Conservation (phyloP, 2,888 invertebrate species). For the Thera obeliscata region DNA sequence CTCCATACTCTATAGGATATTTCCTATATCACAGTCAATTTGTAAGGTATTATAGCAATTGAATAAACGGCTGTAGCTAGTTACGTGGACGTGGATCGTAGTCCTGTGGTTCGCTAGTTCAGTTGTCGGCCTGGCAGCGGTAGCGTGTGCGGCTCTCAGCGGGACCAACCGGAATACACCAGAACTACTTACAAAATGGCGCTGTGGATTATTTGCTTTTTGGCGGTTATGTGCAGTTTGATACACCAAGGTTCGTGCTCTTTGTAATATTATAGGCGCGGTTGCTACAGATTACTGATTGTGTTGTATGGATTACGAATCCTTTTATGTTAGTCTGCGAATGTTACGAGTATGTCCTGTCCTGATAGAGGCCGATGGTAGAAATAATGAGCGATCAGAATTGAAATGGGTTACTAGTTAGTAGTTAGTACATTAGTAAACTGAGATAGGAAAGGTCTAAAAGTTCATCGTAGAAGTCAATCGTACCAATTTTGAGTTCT, state of each 20-base stretch:
- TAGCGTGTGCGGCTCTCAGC: conserved; percentile 56
- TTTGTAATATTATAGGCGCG: conserved; percentile 38
- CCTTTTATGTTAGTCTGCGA: conserved; percentile 19
- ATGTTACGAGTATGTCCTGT: neutral
- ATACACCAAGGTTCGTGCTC: conserved; percentile 75
- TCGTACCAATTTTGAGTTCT: no score
- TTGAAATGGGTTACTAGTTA: neutral
- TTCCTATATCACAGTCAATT: conserved; percentile 63
- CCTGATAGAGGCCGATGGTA: neutral
- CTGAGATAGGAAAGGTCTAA: no score
- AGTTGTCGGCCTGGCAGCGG: conserved; percentile 39
- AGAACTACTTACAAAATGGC: conserved; percentile 59
- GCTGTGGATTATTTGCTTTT: conserved; percentile 62
- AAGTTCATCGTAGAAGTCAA: no score
- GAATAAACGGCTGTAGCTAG: conserved; percentile 65
- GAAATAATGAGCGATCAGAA: neutral
- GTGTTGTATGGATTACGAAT: conserved; percentile 22
- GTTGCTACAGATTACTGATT: conserved; percentile 17
- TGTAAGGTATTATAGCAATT: conserved; percentile 70
- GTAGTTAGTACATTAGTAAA: no score
- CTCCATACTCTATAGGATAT: conserved; percentile 46
- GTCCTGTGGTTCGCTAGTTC: conserved; percentile 14
- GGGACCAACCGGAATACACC: conserved; percentile 57
- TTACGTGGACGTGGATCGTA: conserved; percentile 16
- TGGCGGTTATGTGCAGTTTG: conserved; percentile 77